Evolutionary conservation across 2,797 vertebrate genomes (phyloP).

Genomic region (Babyrousa celebensis): DNA sequence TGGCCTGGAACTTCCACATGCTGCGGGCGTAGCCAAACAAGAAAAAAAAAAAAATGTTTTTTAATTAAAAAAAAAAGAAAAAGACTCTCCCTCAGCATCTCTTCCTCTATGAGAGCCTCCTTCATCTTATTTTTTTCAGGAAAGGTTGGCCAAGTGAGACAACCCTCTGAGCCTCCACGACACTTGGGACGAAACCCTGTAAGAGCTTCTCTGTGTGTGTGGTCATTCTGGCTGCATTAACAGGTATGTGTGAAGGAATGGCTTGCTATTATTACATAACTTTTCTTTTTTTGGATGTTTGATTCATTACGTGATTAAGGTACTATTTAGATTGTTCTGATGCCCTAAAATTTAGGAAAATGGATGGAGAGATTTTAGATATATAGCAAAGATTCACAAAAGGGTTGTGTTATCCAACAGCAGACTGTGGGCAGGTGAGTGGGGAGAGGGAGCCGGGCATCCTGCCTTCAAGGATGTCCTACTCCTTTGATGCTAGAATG

Average conservation of each 20-base stretch:
- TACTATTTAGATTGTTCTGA: background rate
- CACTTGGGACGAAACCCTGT: background rate
- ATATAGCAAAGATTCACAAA: background rate
- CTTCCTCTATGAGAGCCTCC: background rate
- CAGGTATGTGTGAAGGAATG: background rate
- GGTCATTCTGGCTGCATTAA: background rate
- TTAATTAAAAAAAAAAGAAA: too few species aligned
- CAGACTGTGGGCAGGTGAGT: too few species aligned
- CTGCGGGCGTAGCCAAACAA: too few species aligned
- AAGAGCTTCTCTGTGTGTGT: background rate
- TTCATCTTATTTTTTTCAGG: background rate
- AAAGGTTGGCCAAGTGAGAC: background rate
- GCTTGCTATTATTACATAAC: background rate
- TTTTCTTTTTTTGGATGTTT: background rate
- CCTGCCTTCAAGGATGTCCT: background rate
- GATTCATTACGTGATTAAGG: background rate
- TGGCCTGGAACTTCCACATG: too few species aligned
- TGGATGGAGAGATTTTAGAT: background rate
- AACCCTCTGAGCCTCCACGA: background rate
- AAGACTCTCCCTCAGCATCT: background rate
- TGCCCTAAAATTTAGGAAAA: constrained; percentile 6
- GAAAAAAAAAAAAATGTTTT: too few species aligned
- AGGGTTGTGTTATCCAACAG: background rate
- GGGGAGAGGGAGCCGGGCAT: background rate
- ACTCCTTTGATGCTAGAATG: background rate